Conservation (phyloP, 2,113 vertebrate species). For the Acanthochromis polyacanthus region DNA sequence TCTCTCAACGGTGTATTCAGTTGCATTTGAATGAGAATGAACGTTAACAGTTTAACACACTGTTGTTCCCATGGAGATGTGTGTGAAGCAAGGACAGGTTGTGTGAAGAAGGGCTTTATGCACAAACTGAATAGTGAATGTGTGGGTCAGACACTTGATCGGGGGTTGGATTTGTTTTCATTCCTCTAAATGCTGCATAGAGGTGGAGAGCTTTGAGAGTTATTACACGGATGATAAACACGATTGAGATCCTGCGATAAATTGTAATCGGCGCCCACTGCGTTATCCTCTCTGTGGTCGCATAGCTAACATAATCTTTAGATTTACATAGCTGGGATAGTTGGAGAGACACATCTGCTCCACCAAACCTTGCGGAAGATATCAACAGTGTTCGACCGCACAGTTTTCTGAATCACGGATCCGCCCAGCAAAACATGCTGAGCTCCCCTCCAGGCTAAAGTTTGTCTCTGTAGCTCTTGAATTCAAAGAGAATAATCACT, state of each 20-base stretch:
- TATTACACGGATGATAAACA: conserved; percentile 3
- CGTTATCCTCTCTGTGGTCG: conserved; percentile 14
- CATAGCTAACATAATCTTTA: conserved; percentile 18
- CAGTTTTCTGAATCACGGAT: not conserved
- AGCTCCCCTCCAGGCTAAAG: not conserved
- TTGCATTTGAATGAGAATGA: conserved; percentile 8
- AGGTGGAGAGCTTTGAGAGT: conserved; percentile 15
- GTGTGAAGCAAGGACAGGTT: not conserved
- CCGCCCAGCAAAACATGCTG: not conserved
- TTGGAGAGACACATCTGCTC: conserved; percentile 1
- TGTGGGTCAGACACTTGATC: conserved; percentile 11
- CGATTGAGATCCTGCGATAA: conserved; percentile 14
- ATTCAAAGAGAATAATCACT: not conserved
- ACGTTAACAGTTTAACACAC: not conserved
- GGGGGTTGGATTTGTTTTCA: conserved; percentile 48
- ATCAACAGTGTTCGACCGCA: conserved; percentile 4
- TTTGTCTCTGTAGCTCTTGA: not conserved
- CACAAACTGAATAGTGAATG: conserved; percentile 6
- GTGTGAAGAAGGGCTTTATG: not conserved
- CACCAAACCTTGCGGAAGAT: conserved; percentile 17
- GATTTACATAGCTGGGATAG: not conserved
- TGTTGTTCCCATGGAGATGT: conserved; percentile 10
- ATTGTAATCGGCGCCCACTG: not conserved
- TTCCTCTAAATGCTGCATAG: conserved; percentile 22
- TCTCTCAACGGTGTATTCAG: not conserved